Conservation (phyloP, 2,888 invertebrate species). For the Cephalotes varians region DNA sequence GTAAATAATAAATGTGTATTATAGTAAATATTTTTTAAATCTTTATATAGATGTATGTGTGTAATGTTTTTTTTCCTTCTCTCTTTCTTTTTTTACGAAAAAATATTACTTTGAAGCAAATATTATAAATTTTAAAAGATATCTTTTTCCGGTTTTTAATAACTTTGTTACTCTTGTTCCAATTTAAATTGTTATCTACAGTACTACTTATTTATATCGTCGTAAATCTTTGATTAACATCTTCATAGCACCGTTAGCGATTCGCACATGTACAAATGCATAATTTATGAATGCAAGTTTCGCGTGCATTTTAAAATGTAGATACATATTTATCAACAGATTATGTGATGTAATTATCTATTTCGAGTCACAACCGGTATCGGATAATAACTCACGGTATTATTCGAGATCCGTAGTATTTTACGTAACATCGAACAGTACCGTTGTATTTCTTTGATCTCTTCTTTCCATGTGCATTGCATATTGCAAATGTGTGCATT, state of each 20-base stretch:
- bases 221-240: neutral
- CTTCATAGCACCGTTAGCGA: neutral
- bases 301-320: neutral
- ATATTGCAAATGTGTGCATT: too few relatives aligned
- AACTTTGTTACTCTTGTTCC: neutral
- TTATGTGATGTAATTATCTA: slow-evolving; percentile 57
- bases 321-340: slow-evolving; percentile 25
- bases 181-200: neutral
- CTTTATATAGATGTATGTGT: too few relatives aligned
- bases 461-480: neutral
- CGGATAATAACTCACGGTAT: slow-evolving; percentile 58
- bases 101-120: slow-evolving; percentile 2
- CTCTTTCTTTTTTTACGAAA: neutral
- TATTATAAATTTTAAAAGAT: neutral
- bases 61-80: neutral
- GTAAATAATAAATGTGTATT: too few relatives aligned
- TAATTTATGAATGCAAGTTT: neutral
- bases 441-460: slow-evolving; percentile 60
- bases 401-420: slow-evolving; percentile 53
- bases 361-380: slow-evolving; percentile 55
- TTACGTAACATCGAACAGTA: slow-evolving; percentile 65
- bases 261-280: neutral
- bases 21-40: too few relatives aligned
- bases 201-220: neutral
- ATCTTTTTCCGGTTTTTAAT: neutral